Evolutionary conservation across 2,797 vertebrate species (phyloP).

Genomic region (Psittacula derbiana): DNA sequence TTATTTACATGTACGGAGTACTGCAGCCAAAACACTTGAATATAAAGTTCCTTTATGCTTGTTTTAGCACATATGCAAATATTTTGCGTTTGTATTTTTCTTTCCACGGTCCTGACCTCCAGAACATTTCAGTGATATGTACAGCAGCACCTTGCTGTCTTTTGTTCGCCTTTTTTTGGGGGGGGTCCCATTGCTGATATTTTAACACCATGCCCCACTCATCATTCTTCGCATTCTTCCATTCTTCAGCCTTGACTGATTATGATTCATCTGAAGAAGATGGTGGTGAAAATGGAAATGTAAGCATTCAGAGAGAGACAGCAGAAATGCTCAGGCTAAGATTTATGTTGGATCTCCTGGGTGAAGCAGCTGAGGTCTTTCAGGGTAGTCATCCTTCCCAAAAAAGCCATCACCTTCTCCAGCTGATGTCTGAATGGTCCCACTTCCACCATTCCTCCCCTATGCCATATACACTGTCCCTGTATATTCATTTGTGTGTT

Average conservation of each 20-base stretch:
- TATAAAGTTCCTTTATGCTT: neutral
- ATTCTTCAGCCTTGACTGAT: neutral
- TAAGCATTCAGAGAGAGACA: neutral
- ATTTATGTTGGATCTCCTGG: neutral
- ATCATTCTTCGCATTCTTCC: accelerated
- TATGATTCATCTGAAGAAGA: neutral
- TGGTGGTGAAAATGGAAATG: neutral
- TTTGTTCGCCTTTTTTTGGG: neutral
- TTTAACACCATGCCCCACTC: neutral
- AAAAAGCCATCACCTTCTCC: neutral
- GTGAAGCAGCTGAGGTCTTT: neutral
- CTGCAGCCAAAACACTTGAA: neutral
- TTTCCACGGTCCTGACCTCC: neutral
- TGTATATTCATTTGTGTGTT: neutral
- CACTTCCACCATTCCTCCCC: neutral
- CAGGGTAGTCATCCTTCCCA: neutral
- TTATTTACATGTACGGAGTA: neutral
- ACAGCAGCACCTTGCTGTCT: neutral
- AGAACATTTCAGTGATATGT: neutral
- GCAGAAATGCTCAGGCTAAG: neutral
- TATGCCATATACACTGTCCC: neutral
- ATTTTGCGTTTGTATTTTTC: neutral
- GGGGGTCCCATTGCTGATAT: neutral
- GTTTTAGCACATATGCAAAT: neutral
- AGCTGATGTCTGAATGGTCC: neutral